Evolutionary conservation across 2,888 invertebrate genomes (phyloP), one percentile per base, ranked within the genome.

Genomic region (Pristionchus exspectatus): DNA sequence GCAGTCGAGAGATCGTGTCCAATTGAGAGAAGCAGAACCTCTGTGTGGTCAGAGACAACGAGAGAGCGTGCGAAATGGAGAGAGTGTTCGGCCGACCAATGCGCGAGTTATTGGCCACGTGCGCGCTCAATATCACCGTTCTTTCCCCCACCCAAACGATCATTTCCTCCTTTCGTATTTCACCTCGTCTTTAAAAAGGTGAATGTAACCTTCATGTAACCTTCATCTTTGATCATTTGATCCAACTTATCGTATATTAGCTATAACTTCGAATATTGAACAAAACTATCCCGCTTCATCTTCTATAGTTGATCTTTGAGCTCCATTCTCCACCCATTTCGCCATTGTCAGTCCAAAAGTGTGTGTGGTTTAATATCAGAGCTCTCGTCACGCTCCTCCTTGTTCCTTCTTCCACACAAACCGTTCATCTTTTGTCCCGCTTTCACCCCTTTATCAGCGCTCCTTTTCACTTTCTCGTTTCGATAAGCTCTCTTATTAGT

Each of bases 341-440:
- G 3, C 44, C 44, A 50, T 50, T 50, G 44, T 50, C 44, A 50
- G 5, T 50, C 12, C 7, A 50, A 12, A 63, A 63, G 10, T 63
- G 63, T 63, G 63, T 63, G 63, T 63, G 63, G 63, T 63, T 63
- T 63, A 50, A 69, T 74, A 74, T 24, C 74, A 30, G n/a, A n/a
- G 38, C 7, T 44, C n/a, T 18, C 74, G 38, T 74, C 38, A 74
- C 74, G 74, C 38, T 33, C 14, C 72, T 44, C 24, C 74, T 74
- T 74, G 74, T 74, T 9, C 74, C 2, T 27, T 38, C 12, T 44
- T 33, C 74, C 9, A 21, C 38, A 74, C 74, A 74, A 74, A 74
- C 74, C 30, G 69, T 72, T 74, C 74, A 3, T 21, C 74, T 21
- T 74, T 74, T 74, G 74, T 38, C 21, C 33, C 30, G 2, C 72